A percentile compares a stretch with the other conserved stretches of the same genome.
phyloP scores from a whole-genome alignment of 2,888 invertebrate genomes.

The Zaprionus obscuricornis region DNA sequence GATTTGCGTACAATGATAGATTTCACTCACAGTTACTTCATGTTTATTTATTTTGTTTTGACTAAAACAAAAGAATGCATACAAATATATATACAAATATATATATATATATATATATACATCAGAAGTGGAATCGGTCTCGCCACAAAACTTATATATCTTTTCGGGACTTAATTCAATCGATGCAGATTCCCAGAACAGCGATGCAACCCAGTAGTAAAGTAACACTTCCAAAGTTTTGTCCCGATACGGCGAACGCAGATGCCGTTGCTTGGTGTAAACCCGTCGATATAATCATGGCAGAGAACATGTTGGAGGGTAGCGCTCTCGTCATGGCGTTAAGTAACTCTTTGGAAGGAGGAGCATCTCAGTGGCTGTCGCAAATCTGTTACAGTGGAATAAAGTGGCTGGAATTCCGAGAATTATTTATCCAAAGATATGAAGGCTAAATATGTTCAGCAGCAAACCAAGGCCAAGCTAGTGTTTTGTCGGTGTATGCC shows the following conservation, averaged over 20 bases:
- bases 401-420: conserved; percentile 17
- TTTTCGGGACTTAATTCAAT: not conserved
- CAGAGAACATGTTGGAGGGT: conserved; percentile 14
- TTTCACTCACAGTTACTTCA: too few species aligned
- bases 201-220: not conserved
- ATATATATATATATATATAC: too few species aligned
- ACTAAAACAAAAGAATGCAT: too few species aligned
- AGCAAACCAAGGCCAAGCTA: not conserved
- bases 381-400: conserved; percentile 28
- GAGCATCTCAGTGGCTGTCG: conserved; percentile 30
- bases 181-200: not conserved
- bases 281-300: conserved; percentile 15
- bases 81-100: too few species aligned
- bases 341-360: conserved; percentile 23
- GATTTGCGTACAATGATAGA: too few species aligned
- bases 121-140: conserved; percentile 34
- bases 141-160: conserved; percentile 3
- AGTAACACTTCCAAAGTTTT: conserved; percentile 9
- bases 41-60: too few species aligned
- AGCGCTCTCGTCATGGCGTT: conserved; percentile 29
- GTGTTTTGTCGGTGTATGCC: conserved; percentile 2
- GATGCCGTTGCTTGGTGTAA: conserved; percentile 9
- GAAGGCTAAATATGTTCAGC: conserved; percentile 9
- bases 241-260: conserved; percentile 1
- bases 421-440: conserved; percentile 23